Percentiles rank a stretch among this genome's conserved stretches.
Evolutionary conservation across 2,113 vertebrate genomes (phyloP).

Genomic region (Myiozetetes cayanensis): DNA sequence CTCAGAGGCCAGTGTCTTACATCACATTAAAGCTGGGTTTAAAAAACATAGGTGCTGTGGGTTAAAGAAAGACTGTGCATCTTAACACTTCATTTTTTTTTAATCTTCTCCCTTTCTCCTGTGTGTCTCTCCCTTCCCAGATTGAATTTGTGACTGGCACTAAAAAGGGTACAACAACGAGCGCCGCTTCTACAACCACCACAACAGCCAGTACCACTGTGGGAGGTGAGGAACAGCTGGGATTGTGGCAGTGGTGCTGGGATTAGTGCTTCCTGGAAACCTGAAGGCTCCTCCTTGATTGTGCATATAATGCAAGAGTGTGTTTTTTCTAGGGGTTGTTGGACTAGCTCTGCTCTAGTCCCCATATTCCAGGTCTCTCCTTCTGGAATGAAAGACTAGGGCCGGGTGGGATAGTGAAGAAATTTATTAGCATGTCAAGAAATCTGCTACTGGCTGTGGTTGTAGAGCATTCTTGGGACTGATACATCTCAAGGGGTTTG

Average conservation of each 20-base stretch:
- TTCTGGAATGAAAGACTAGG: neutral
- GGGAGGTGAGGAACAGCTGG: slow-evolving; percentile 80
- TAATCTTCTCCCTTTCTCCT: neutral
- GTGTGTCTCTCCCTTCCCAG: slow-evolving; percentile 55
- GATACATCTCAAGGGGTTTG: neutral
- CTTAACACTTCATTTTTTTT: neutral
- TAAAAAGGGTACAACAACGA: slow-evolving; percentile 92
- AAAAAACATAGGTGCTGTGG: neutral
- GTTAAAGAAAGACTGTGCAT: neutral
- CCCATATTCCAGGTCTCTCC: neutral
- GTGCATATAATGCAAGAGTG: neutral
- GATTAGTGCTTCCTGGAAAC: neutral
- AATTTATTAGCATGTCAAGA: neutral
- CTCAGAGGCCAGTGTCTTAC: neutral
- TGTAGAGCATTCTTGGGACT: neutral
- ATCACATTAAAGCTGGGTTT: neutral
- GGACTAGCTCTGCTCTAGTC: neutral
- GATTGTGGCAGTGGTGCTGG: neutral
- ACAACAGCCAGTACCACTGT: slow-evolving; percentile 84
- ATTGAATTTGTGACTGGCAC: slow-evolving; percentile 98
- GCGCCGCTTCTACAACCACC: slow-evolving; percentile 81
- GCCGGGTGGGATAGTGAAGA: neutral
- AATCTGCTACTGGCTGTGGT: neutral
- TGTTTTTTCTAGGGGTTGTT: neutral
- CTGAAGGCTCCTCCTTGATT: neutral